Conservation (phyloP, 2,888 invertebrate species). For the Melinopterus prodromus region DNA sequence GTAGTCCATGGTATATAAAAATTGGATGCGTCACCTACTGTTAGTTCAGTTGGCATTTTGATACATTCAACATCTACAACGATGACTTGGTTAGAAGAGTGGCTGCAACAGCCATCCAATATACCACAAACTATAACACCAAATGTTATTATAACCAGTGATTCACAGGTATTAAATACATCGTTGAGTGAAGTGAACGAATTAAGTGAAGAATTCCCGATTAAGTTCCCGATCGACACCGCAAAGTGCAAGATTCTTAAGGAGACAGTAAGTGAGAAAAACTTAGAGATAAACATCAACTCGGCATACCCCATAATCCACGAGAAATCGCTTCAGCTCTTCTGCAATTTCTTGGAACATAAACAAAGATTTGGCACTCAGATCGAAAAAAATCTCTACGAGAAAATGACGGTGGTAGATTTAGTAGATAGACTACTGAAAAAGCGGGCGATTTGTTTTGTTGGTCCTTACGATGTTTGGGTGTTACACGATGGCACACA, state of each 20-base stretch:
- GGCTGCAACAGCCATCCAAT: not conserved
- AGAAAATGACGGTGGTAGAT: conserved; percentile 59
- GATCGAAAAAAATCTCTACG: conserved; percentile 55
- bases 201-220: conserved; percentile 57
- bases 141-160: not conserved
- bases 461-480: conserved; percentile 47
- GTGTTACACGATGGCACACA: conserved; percentile 54
- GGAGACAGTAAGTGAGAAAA: conserved; percentile 38
- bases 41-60: not conserved
- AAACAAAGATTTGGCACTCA: conserved; percentile 59
- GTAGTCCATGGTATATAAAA: too few relatives aligned
- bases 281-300: conserved; percentile 59
- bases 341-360: conserved; percentile 71
- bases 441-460: conserved; percentile 64
- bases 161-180: not conserved
- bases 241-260: conserved; percentile 51
- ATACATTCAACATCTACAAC: not conserved
- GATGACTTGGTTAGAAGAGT: conserved; percentile 1
- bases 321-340: conserved; percentile 69
- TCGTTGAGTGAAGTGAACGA: conserved; percentile 51
- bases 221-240: conserved; percentile 57
- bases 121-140: conserved; percentile 6
- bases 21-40: not conserved
- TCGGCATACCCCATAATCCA: conserved; percentile 76
- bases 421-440: conserved; percentile 64